Conservation (phyloP, 2,888 invertebrate species). For the Lepidonotus clava region DNA sequence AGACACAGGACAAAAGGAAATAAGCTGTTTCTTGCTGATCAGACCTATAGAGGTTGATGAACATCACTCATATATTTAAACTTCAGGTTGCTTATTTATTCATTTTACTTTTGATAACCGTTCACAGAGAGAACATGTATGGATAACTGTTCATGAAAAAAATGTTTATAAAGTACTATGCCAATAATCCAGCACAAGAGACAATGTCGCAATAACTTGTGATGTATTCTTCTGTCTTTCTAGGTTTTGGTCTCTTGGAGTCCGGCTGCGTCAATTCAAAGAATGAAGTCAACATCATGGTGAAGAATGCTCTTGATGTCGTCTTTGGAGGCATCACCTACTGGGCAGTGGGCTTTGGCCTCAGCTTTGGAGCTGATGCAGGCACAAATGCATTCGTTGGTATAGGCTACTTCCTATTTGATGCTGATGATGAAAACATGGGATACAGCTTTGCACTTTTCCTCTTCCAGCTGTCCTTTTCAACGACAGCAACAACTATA, state of each 20-base stretch:
- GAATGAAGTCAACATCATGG: slow-evolving; percentile 98
- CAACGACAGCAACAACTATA: slow-evolving; percentile 87
- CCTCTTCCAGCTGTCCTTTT: slow-evolving; percentile 84
- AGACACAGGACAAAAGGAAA: too few relatives aligned
- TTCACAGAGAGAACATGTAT: too few relatives aligned
- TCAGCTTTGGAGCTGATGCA: slow-evolving; percentile 86
- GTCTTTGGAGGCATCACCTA: slow-evolving; percentile 95
- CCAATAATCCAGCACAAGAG: too few relatives aligned
- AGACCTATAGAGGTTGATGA: too few relatives aligned
- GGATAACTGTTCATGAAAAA: too few relatives aligned
- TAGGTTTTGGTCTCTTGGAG: slow-evolving; percentile 95
- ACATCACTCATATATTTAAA: too few relatives aligned
- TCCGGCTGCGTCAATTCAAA: slow-evolving; percentile 89
- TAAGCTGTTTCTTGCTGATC: too few relatives aligned
- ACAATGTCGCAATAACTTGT: too few relatives aligned
- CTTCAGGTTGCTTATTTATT: too few relatives aligned
- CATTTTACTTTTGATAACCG: too few relatives aligned
- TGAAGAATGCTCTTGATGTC: slow-evolving; percentile 97
- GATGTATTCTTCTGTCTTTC: slow-evolving; percentile 41
- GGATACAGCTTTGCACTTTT: slow-evolving; percentile 58
- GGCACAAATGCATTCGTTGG: slow-evolving; percentile 77
- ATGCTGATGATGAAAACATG: slow-evolving; percentile 59
- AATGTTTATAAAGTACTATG: too few relatives aligned
- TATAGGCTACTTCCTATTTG: slow-evolving; percentile 80
- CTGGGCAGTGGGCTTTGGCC: slow-evolving; percentile 96